Evolutionary conservation across 2,888 invertebrate genomes (phyloP), one percentile per base, ranked within the genome.

Genomic region (Microctonus hyperodae): DNA sequence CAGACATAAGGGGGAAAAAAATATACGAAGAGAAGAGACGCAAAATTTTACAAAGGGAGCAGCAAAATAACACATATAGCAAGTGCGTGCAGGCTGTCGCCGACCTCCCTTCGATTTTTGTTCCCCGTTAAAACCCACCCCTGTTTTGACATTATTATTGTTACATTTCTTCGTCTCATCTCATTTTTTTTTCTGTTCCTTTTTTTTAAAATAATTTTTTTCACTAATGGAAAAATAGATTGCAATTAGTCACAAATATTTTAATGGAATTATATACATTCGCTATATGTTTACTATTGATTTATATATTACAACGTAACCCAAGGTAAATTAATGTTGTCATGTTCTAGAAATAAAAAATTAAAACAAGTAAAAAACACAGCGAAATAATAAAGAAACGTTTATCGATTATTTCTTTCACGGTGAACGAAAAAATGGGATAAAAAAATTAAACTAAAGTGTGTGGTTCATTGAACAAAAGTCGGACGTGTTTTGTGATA

Each of bases 21-120:
- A 60, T 3, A 23, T 37, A 56, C 37, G 55, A 55, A 60, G 22
- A 58, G 23, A 25, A 33, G 13, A 60, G 59, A 40, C 20, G 25
- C 59, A 40, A 55, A 63, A 63, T 63, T 57, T 44, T 48, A 60
- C 48, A 20, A 25, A 57, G 40, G 57, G 56, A 40, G 31, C 16
- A 51, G 20, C 10, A 20, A 16, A 35, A 31, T 56, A 35, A 33
- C 33, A 56, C 31, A 56, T 16, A 31, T n/a, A 40, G 51, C 57
- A 58, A 58, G 35, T 61, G 61, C 61, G 61, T 61, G 57, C 61
- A 61, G 51, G 33, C 61, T 61, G 51, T 28, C 23, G 50, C 16
- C 58, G 28, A 16, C 33, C 20, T 16, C 16, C 31, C 59, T 60
- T 60, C 59, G 59, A 60, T 60, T 60, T 60, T 60, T 48, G 59